Percentiles rank a stretch among this genome's conserved stretches.
Conservation (phyloP, 2,888 invertebrate species). For the Cephus runcator region DNA sequence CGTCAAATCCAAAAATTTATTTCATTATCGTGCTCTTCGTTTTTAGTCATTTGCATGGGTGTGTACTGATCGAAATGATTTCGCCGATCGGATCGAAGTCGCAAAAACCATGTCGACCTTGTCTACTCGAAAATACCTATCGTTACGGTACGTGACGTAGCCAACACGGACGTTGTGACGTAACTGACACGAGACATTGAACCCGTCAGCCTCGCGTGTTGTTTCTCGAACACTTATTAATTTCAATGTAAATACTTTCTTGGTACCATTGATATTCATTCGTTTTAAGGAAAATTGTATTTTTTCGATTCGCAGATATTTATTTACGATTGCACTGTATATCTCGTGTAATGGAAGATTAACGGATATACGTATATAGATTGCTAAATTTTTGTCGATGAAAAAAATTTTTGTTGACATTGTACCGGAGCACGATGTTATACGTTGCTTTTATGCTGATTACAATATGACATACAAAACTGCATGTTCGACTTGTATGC, state of each 20-base stretch:
- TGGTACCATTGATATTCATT: neutral
- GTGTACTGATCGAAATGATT: neutral
- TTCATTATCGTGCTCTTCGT: no score
- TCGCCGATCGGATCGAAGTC: neutral
- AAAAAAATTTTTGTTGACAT: neutral
- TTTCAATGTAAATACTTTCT: neutral
- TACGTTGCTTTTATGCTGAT: neutral
- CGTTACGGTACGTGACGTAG: neutral
- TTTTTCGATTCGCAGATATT: no score
- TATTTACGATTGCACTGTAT: fast-evolving
- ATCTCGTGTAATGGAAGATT: no score
- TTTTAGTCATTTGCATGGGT: no score
- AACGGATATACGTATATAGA: neutral
- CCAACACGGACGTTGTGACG: slow-evolving; percentile 16
- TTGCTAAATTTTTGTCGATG: neutral
- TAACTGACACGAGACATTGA: slow-evolving; percentile 22
- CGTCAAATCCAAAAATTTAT: no score
- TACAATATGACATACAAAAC: neutral
- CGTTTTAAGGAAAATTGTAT: no score
- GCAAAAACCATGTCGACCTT: neutral
- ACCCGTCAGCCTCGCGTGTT: slow-evolving; percentile 6
- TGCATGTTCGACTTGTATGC: neutral
- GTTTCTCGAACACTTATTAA: neutral
- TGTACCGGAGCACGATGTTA: neutral
- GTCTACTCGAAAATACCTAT: neutral